A percentile compares a stretch with the other conserved stretches of the same genome.
Evolutionary conservation across 2,113 vertebrate genomes (phyloP).

Genomic region (Ptychochromis oligacanthus): DNA sequence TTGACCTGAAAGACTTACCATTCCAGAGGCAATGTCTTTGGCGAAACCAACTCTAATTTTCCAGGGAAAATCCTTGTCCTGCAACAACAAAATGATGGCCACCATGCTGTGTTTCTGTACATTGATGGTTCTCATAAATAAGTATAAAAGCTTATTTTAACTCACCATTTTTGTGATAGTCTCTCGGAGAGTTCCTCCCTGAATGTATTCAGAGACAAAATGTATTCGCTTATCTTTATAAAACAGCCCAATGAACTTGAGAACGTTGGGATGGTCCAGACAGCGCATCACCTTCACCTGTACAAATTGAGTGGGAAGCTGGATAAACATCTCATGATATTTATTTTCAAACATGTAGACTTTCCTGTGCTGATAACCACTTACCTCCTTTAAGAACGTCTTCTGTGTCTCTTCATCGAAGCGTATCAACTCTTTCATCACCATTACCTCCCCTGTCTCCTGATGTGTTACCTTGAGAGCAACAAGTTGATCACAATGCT

Average conservation of each 20-base stretch:
- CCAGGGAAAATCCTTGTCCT: conserved; percentile 93
- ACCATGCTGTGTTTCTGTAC: background rate
- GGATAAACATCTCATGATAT: background rate
- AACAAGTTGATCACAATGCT: background rate
- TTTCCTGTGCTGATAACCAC: background rate
- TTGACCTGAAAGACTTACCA: conserved; percentile 78
- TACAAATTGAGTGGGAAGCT: background rate
- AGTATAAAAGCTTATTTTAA: background rate
- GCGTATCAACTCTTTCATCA: conserved; percentile 96
- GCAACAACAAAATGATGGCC: background rate
- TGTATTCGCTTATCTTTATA: conserved; percentile 97
- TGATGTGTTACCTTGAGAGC: conserved; percentile 90
- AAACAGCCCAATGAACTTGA: conserved; percentile 95
- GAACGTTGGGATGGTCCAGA: conserved; percentile 95
- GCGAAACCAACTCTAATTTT: conserved; percentile 90
- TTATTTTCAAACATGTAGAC: background rate
- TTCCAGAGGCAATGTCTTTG: conserved; percentile 94
- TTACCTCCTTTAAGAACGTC: conserved; percentile 94
- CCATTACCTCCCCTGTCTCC: conserved; percentile 97
- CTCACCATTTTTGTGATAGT: conserved; percentile 92
- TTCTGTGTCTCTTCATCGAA: conserved; percentile 96
- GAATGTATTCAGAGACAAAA: conserved; percentile 96
- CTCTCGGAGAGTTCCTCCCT: conserved; percentile 90
- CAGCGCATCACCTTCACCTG: conserved; percentile 99
- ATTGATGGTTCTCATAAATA: background rate